phyloP scores from a whole-genome alignment of 2,888 invertebrate genomes.

The Lithosia quadra region DNA sequence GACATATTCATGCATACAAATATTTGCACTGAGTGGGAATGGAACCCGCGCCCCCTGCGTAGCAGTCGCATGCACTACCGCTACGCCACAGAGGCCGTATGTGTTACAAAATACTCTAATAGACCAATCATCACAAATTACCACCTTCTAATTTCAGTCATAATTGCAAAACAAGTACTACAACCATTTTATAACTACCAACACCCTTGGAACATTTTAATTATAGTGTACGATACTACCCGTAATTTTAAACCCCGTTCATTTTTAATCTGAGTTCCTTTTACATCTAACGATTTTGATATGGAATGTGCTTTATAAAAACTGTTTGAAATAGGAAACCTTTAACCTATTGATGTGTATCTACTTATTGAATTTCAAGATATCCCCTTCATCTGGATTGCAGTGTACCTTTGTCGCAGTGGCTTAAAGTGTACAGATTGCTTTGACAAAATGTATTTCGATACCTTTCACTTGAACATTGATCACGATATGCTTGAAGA shows the following conservation, averaged over 20 bases:
- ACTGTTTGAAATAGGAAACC: not conserved
- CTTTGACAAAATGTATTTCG: not conserved
- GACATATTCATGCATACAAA: too few relatives aligned
- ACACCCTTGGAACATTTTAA: slow-evolving; percentile 25
- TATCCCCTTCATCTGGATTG: not conserved
- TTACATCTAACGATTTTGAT: slow-evolving; percentile 28
- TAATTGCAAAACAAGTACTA: slow-evolving; percentile 26
- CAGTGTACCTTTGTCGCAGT: not conserved
- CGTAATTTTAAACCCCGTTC: slow-evolving; percentile 30
- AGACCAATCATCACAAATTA: slow-evolving; percentile 35
- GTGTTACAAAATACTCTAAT: slow-evolving; percentile 19
- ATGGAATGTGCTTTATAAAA: not conserved
- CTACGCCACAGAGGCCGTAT: too few relatives aligned
- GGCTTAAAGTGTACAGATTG: not conserved
- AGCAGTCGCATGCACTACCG: too few relatives aligned
- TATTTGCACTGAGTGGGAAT: too few relatives aligned
- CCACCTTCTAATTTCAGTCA: slow-evolving; percentile 31
- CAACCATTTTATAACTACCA: slow-evolving; percentile 36
- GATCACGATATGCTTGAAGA: not conserved
- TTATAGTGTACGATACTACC: slow-evolving; percentile 30
- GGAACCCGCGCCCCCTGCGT: too few relatives aligned
- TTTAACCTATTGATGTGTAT: not conserved
- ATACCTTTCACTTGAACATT: not conserved
- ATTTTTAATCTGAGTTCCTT: slow-evolving; percentile 19
- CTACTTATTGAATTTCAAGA: not conserved